Evolutionary conservation across 2,888 invertebrate species (phyloP), one percentile per base, ranked within the genome.

Genomic region (Erynnis tages): DNA sequence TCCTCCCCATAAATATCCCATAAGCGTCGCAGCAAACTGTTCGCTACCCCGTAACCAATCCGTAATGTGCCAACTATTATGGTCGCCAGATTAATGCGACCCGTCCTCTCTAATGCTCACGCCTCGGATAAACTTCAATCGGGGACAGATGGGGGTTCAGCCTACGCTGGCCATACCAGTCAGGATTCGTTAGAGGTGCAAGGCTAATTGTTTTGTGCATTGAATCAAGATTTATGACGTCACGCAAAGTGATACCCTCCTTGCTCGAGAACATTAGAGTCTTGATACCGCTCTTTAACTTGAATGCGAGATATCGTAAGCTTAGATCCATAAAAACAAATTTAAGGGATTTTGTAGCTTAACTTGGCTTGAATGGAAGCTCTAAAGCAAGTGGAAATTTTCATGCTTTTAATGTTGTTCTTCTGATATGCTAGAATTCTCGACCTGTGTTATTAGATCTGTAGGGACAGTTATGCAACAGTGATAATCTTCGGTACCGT

Each of bases 141-240:
- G 37, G 35, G 49, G 37, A 40, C 52, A 53, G 43, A 40, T 49
- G 40, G 52, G 19, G 47, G 55, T 34, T 53, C 53, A 49, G n/a
- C 27, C 2, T 52, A 57, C 50, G 52, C 54, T 54, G 50, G 41
- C 32, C 23, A 52, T 16, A 25, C 53, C 67, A 69, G 77, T 50
- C 57, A 60, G 58, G 63, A 61, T 55, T 66, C 66, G 70, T 67
- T 66, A 67, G 50, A 78, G 76, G 73, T 77, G 76, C 66, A 75
- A 79, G 74, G 73, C 79, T 82, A 81, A 82, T 81, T 81, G 79
- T 80, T 82, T 77, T 61, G 66, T 69, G 72, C 66, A 63, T 66
- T 60, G 65, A 58, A 60, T 57, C 53, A 65, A 69, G 73, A 78
- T 81, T 80, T 82, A 81, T 79, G 73, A 75, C 77, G 72, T 78